Conservation (phyloP, 2,888 invertebrate genomes). For the Pseudoips prasinana region DNA sequence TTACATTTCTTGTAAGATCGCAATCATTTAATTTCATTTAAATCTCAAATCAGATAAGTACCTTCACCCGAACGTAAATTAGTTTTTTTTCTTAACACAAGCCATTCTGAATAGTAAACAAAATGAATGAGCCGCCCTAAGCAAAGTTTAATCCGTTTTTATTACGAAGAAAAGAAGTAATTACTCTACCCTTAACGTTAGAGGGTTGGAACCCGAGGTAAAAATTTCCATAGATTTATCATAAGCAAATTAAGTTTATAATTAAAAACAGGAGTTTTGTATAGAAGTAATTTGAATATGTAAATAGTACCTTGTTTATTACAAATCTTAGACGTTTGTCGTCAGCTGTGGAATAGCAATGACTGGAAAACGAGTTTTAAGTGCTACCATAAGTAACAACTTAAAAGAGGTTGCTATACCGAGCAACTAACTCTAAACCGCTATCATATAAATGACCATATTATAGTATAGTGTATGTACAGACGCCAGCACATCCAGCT, state of each 20-base stretch:
- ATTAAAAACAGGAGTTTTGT: conserved; percentile 82
- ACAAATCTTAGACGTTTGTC: conserved; percentile 27
- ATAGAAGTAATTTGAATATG: conserved; percentile 79
- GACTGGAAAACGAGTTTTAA: conserved; percentile 6
- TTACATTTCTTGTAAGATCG: conserved; percentile 7
- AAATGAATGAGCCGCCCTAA: conserved; percentile 79
- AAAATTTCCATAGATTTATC: conserved; percentile 82
- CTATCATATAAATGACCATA: no score
- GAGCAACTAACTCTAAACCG: no score
- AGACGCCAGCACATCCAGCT: no score
- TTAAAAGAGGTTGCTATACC: no score
- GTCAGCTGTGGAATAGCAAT: conserved; percentile 33
- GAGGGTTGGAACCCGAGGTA: conserved; percentile 77
- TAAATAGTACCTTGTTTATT: conserved; percentile 67
- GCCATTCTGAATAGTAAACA: conserved; percentile 79
- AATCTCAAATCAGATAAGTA: conserved; percentile 61
- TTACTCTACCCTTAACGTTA: conserved; percentile 79
- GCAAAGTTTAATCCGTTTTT: conserved; percentile 82
- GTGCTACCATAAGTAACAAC: no score
- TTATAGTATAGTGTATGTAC: no score
- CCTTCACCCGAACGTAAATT: conserved; percentile 63
- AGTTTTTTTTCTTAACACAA: conserved; percentile 74
- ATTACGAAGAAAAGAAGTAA: conserved; percentile 82
- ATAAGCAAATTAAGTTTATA: conserved; percentile 82
- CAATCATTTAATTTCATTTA: conserved; percentile 60